Conservation (phyloP, 1,140 invertebrate genomes). For the Caerostris darwini region DNA sequence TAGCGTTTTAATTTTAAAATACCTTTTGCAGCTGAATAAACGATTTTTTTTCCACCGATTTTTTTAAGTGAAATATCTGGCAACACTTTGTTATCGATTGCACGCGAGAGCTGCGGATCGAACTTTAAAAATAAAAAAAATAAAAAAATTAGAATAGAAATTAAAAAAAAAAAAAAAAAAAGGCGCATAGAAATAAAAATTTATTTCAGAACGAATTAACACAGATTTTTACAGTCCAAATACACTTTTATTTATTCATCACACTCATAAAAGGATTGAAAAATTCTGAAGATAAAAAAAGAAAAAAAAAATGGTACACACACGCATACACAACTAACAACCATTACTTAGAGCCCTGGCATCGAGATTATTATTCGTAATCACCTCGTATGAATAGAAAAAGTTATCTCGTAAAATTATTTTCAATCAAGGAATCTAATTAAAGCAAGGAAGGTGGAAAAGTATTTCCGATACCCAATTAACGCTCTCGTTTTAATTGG, state of each 20-base stretch:
- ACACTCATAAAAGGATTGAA: neutral
- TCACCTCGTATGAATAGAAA: neutral
- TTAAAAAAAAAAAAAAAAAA: no score
- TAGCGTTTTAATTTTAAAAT: no score
- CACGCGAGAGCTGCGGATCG: no score
- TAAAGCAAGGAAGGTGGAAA: conserved; percentile 47
- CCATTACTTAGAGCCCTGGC: neutral
- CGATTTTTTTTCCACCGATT: no score
- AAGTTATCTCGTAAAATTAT: neutral
- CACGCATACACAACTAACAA: neutral
- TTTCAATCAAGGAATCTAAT: conserved; percentile 50
- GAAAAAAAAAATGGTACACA: neutral
- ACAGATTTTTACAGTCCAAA: neutral
- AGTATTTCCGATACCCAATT: conserved; percentile 40
- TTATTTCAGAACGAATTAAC: neutral
- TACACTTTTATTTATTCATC: neutral
- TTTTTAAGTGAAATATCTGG: no score
- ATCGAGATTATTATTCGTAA: neutral
- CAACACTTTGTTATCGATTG: no score
- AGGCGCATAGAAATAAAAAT: neutral
- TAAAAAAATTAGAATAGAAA: no score
- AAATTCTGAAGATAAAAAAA: neutral
- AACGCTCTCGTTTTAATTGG: conserved; percentile 41
- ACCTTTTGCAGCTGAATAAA: no score
- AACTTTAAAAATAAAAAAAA: no score